A percentile compares a stretch with the other conserved stretches of the same genome.
These are phyloP conservation scores for Dicrostonyx torquatus DNA, from an alignment of 2,797 vertebrate genomes.

Conservation along the genomic window DNA sequence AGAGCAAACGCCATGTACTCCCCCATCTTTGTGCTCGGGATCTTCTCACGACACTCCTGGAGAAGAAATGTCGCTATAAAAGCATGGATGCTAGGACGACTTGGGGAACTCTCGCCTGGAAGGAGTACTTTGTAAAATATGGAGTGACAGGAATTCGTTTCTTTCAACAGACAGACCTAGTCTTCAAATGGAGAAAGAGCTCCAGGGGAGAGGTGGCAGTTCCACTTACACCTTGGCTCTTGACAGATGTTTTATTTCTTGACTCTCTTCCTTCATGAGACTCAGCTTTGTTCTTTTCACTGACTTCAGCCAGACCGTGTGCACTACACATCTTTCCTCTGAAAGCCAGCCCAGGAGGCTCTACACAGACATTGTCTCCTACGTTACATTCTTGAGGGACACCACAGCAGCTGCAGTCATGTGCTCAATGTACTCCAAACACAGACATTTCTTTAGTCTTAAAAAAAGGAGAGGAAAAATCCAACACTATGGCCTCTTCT, in stretches of 20 bases:
- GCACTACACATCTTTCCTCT: neutral
- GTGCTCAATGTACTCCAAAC: neutral
- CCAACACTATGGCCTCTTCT: neutral
- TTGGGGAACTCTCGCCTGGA: neutral
- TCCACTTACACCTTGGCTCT: neutral
- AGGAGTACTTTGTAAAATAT: neutral
- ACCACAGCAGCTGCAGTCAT: neutral
- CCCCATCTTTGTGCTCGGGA: neutral
- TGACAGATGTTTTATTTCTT: neutral
- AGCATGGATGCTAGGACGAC: neutral
- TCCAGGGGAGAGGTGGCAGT: neutral
- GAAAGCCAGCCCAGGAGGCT: neutral
- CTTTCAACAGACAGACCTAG: neutral
- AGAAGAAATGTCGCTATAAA: neutral
- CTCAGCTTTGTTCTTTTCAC: neutral
- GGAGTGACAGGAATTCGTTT: neutral
- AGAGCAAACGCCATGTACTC: neutral
- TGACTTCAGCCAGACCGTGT: neutral
- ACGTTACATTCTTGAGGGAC: neutral
- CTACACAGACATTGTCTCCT: neutral
- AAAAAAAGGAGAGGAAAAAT: neutral
- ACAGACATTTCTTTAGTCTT: slow-evolving; percentile 14
- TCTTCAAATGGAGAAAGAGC: neutral
- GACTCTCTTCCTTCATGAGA: neutral
- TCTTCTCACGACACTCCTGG: neutral